Percentiles rank a stretch among this genome's conserved stretches.
Evolutionary conservation across 2,113 vertebrate genomes (phyloP).

Genomic region (Oryzias curvinotus): DNA sequence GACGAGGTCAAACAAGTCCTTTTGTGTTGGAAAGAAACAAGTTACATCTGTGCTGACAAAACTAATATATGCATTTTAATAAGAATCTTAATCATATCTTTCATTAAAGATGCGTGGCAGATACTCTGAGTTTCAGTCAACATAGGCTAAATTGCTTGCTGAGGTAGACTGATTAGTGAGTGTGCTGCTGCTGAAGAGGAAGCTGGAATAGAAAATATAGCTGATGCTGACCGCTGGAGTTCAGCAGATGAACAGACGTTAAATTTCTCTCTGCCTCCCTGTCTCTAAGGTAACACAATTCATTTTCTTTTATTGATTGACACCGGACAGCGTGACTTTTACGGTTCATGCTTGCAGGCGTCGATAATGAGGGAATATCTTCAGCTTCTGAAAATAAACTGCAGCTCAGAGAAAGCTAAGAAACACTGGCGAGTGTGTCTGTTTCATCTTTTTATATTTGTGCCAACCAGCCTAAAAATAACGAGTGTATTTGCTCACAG

Average conservation of each 20-base stretch:
- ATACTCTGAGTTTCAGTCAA: constrained; percentile 19
- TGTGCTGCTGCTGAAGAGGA: constrained; percentile 13
- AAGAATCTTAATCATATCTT: constrained; percentile 39
- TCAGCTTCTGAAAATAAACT: constrained; percentile 25
- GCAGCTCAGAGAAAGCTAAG: constrained; percentile 11
- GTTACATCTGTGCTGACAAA: not conserved
- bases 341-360: constrained; percentile 19
- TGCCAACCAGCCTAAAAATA: constrained; percentile 13
- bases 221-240: constrained; percentile 30
- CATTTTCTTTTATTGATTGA: constrained; percentile 65
- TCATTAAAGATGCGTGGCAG: constrained; percentile 18
- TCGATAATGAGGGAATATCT: constrained; percentile 45
- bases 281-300: constrained; percentile 51
- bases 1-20: constrained; percentile 9
- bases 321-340: constrained; percentile 31
- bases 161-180: constrained; percentile 31
- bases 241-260: constrained; percentile 34
- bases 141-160: constrained; percentile 39
- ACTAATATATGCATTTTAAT: constrained; percentile 10
- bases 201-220: constrained; percentile 33
- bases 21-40: constrained; percentile 5
- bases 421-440: constrained; percentile 10
- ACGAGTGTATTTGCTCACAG: constrained; percentile 2
- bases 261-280: constrained; percentile 34
- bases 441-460: constrained; percentile 15